Base-by-base conservation (phyloP, 2,113 vertebrate species). In the Scomber colias region DNA sequence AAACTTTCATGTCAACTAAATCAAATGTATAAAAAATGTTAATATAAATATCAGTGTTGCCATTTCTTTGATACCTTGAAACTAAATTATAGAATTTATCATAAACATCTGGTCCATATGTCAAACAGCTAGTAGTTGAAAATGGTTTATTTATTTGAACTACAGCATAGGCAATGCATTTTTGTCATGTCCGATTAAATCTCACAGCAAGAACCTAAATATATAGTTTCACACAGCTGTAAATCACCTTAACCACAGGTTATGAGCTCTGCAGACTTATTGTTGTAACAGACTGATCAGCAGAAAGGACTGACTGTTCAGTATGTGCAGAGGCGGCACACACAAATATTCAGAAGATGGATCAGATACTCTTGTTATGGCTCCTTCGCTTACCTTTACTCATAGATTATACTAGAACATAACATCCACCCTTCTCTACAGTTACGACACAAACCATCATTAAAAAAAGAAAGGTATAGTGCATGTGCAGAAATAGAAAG, bases 191-290 rank as follows among this genome's bases (percentile, higher is more conserved):
- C 51, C 16, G 3, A 62, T 59, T 11, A 66, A 61, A 45, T 16
- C 19, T 64, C 30, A 48, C 21, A 54, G 46, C 45, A 65, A 21
- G 1, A 30, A 27, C 54, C 14, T 31, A 13, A 61, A 68, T 51
- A 51, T 59, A 40, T 45, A 17, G 59, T 55, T 63, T 30, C 2
- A 54, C 21, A 66, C 46, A 46, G 55, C 69, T 67, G 44, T 59
- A 70, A 81, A 71, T 81, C 69, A 56, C 55, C 68, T 44, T 65
- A 84, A 82, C 13, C 51, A 85, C 71, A 70, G 13, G 65, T 6
- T 74, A 48, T 54, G 56, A 11, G 44, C 27, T 62, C 14, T 17
- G 11, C 24, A 49, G 70, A 19, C 17, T 56, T 15, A 2, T 48
- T 45, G n/a, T 16, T 62, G 48, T 11, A 40, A 62, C 48, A 66